Conservation (phyloP, 92 coral and sea anemone genomes). For the Zoanthus gigantus region DNA sequence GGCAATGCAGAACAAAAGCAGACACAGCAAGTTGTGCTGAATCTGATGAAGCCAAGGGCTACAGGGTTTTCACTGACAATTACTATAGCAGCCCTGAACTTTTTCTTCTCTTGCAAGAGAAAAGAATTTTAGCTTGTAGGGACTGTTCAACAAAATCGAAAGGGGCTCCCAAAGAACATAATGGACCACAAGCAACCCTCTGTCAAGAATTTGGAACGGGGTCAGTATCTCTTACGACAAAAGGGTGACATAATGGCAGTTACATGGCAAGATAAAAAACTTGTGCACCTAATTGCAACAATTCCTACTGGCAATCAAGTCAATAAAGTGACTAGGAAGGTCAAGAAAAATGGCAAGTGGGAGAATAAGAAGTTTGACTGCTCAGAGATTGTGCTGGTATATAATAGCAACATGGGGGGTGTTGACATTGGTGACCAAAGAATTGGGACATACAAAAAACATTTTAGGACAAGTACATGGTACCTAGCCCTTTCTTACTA, state of each 20-base stretch:
- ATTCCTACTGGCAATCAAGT: constrained; percentile 30
- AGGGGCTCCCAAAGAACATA: constrained; percentile 50
- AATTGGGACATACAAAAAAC: constrained; percentile 39
- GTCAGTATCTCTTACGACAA: constrained; percentile 41
- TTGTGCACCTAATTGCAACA: constrained; percentile 46
- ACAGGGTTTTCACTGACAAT: background rate
- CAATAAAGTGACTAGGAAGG: constrained; percentile 25
- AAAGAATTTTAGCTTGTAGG: background rate
- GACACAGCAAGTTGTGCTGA: background rate
- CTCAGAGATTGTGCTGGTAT: constrained; percentile 23
- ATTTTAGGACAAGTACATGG: constrained; percentile 45
- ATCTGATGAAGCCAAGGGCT: background rate
- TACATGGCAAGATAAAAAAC: constrained; percentile 70
- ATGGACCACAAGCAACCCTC: constrained; percentile 40
- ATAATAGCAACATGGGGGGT: constrained; percentile 44
- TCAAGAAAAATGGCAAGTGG: constrained; percentile 30
- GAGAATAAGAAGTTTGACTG: constrained; percentile 43
- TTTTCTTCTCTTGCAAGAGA: background rate
- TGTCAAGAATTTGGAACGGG: constrained; percentile 43
- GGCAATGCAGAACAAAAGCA: background rate
- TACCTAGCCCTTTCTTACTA: constrained; percentile 35
- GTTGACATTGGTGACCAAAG: constrained; percentile 51
- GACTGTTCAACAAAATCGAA: constrained; percentile 1
- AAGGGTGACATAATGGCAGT: constrained; percentile 42
- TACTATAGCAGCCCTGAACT: background rate